Evolutionary conservation across 2,113 vertebrate genomes (phyloP).

Genomic region (Vireo altiloquus): DNA sequence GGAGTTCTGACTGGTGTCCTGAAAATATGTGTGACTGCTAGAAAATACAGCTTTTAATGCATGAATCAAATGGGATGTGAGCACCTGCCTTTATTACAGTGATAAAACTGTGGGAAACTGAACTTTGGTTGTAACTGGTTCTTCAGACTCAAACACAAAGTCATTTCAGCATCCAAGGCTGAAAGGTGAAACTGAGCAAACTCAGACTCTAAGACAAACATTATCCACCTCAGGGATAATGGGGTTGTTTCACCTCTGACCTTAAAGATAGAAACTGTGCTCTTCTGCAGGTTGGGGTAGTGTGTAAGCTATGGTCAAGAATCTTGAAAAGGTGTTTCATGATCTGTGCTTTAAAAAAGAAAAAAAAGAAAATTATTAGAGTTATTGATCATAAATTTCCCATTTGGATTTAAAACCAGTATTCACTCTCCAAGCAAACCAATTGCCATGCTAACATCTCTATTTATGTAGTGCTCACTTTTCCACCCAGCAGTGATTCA

Average conservation of each 20-base stretch:
- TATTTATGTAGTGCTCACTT: rapidly evolving
- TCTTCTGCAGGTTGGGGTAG: background rate
- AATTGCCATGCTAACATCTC: background rate
- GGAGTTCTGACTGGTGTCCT: background rate
- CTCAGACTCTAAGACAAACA: background rate
- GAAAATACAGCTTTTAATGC: background rate
- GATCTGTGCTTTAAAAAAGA: background rate
- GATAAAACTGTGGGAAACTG: background rate
- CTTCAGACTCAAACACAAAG: background rate
- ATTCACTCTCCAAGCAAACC: background rate
- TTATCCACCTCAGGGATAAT: background rate
- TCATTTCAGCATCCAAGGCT: background rate
- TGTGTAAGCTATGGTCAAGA: background rate
- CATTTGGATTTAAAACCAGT: background rate
- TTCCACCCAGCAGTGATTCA: background rate
- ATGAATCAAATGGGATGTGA: background rate
- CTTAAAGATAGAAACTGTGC: background rate
- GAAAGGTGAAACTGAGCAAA: background rate
- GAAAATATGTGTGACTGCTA: background rate
- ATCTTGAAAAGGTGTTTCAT: background rate
- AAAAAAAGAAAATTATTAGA: background rate
- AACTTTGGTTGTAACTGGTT: background rate
- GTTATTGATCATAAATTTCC: background rate
- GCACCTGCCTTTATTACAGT: rapidly evolving
- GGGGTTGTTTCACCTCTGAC: background rate